Evolutionary conservation across 1,140 invertebrate species (phyloP), one percentile per base, ranked within the genome.

Genomic region (Tachypleus tridentatus): DNA sequence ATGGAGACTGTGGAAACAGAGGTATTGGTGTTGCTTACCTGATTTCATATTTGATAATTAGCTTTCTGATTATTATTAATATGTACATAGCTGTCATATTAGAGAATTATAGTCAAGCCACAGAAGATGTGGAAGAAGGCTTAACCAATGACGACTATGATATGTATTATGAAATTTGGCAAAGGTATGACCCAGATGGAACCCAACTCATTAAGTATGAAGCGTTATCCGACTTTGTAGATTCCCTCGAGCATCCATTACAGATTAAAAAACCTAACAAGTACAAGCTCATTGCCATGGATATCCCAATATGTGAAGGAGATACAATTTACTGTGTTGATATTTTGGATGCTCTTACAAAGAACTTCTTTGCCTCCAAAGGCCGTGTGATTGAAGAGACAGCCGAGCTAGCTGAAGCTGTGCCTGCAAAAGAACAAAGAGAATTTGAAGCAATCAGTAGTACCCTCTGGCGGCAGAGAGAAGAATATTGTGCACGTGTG

Each of bases 111-210:
- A 96, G 91, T 58, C 89, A 93, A 80, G 95, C 95, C 51, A 98
- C 94, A 57, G 95, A 98, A 80, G 96, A 98, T 78, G 96, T 98
- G 57, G 94, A 98, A 76, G 94, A 98, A 78, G 95, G 95, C 73
- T 82, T 98, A 57, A 98, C 95, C 50, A 93, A 97, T 76, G 95
- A 98, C 78, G 96, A 98, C 77, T 98, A 98, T 80, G 96, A 98
- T 76, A 97, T 98, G 93, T 98, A 97, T 79, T 98, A 98, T 76
- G 95, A 98, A 80, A 96, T 97, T 70, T 98, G 96, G 96, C 94
- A 97, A 76, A 87, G 93, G 73, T 98, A 93, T 78, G 96, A 98
- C 80, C 94, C 95, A 0, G 91, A 97, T 73, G 95, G 95, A 60
- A 96, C 93, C 4, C 92, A 97, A 77, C 98, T 96, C 79, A 97